Base-by-base conservation (phyloP, 2,797 vertebrate species). In the Sebastolobus alascanus region DNA sequence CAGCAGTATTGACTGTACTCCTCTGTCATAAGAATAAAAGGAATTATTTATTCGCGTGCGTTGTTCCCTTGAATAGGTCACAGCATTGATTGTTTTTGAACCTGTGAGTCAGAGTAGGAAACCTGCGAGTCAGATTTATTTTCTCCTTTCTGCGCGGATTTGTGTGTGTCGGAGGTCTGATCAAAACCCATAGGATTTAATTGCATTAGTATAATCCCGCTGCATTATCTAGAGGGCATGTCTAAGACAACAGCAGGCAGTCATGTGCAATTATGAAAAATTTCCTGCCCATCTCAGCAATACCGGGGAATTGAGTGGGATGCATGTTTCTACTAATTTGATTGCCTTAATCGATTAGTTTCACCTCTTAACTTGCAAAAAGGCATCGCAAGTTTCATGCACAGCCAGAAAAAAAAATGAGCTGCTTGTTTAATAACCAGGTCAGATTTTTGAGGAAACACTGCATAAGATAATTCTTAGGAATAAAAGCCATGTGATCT, bases 311-410 rank as follows among this genome's bases (percentile, higher is more conserved):
- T 66, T 35, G 63, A 86, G 84, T 75, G 60, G 85, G 80, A 71
- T 84, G 80, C 58, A 43, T 78, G 60, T 79, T 79, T 73, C 70
- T 66, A 31, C 71, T 83, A 84, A 90, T 90, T 88, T 85, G 69
- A 87, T 89, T 76, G 33, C 77, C 56, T 60, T 66, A 69, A 88
- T 90, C 55, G 72, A 85, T 87, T 83, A 52, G 68, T 83, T 87
- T 89, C 80, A 89, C 85, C 74, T 84, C 56, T 70, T 70, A 55
- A 75, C 55, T 83, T 71, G 46, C 25, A 67, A 77, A 68, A 68
- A 65, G 9, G 40, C 18, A 10, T 12, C 8, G 8, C 37, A 40
- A 55, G 82, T 84, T 82, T 79, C 70, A 64, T 66, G 75, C 81
- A 46, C 1, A 68, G 16, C 13, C 25, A 67, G 77, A 68, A 68